Percentiles rank a stretch among this genome's conserved stretches.
Conservation (phyloP, 2,113 vertebrate species). For the Caranx ignobilis region DNA sequence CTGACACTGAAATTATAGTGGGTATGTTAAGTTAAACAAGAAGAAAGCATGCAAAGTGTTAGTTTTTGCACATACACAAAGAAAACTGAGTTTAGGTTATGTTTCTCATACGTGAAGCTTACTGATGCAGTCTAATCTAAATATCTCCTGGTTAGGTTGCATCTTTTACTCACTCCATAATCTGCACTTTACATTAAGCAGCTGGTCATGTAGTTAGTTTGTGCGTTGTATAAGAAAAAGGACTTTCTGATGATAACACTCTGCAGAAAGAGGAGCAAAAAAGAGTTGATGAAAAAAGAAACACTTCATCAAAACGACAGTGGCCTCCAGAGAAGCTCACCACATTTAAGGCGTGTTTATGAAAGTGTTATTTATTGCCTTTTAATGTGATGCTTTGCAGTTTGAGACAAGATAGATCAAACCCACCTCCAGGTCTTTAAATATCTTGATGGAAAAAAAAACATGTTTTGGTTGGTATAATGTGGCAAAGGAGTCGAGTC, state of each 20-base stretch:
- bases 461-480: background rate
- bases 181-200: too few relatives aligned
- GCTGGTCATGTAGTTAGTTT: too few relatives aligned
- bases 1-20: too few relatives aligned
- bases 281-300: background rate
- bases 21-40: too few relatives aligned
- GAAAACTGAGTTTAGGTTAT: too few relatives aligned
- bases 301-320: background rate
- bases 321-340: background rate
- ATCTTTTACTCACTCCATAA: too few relatives aligned
- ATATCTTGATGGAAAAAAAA: slow-evolving; percentile 11
- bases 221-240: too few relatives aligned
- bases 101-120: too few relatives aligned
- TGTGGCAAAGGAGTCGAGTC: background rate
- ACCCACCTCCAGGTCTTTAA: slow-evolving; percentile 11
- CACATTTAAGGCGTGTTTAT: background rate
- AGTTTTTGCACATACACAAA: too few relatives aligned
- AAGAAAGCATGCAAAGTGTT: too few relatives aligned
- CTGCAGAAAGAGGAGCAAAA: background rate
- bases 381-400: slow-evolving; percentile 23
- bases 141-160: too few relatives aligned
- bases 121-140: too few relatives aligned
- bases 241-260: background rate
- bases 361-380: slow-evolving; percentile 25
- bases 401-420: slow-evolving; percentile 16